phyloP scores from a whole-genome alignment of 2,113 vertebrate genomes.

The Rhea pennata region DNA sequence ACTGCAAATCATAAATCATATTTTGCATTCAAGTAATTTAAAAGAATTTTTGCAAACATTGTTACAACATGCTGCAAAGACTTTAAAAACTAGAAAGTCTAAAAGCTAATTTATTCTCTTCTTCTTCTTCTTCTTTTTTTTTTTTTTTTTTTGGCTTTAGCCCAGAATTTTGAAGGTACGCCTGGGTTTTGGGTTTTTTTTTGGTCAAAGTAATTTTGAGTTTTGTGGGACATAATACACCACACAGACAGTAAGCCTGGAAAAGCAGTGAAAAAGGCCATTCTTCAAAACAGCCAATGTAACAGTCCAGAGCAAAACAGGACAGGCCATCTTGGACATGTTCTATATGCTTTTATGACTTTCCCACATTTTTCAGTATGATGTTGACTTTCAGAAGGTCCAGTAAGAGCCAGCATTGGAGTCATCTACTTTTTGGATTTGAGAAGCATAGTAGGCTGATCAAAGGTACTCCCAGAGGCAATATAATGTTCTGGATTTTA shows the following conservation, averaged over 20 bases:
- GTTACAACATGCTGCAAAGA: neutral
- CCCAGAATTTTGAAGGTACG: neutral
- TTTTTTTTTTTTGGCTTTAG: neutral
- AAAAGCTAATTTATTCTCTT: neutral
- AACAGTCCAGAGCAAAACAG: neutral
- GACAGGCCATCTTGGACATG: neutral
- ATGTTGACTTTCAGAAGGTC: neutral
- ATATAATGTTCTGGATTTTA: neutral
- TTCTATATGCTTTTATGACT: neutral
- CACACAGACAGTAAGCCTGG: neutral
- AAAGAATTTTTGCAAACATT: neutral
- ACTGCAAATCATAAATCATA: neutral
- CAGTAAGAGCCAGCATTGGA: neutral
- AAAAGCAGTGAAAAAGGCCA: neutral
- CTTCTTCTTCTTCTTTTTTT: neutral
- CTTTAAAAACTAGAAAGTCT: neutral
- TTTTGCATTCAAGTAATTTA: neutral
- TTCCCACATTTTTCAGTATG: neutral
- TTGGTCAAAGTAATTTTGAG: neutral
- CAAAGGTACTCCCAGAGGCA: neutral
- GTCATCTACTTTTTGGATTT: neutral
- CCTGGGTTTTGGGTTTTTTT: neutral
- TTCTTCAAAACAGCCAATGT: neutral
- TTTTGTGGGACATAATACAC: neutral
- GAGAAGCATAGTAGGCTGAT: neutral